Percentiles rank a stretch among this genome's conserved stretches.
Evolutionary conservation across 2,888 invertebrate genomes (phyloP).

Genomic region (Pardosa pseudoannulata): DNA sequence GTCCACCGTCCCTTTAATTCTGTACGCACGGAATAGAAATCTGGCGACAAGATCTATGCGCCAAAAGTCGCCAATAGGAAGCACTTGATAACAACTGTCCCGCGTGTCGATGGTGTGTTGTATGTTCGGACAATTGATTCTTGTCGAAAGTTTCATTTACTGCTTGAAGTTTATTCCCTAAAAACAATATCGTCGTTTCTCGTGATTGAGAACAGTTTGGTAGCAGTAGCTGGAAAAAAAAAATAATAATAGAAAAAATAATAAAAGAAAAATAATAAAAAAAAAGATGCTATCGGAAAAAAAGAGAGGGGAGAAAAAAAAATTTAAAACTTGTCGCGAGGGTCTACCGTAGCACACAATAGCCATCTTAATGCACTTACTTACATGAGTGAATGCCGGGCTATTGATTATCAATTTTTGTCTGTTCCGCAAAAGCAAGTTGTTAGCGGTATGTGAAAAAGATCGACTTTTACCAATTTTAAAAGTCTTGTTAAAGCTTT

Average conservation of each 20-base stretch:
- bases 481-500: constrained; percentile 51
- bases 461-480: constrained; percentile 57
- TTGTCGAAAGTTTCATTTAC: constrained; percentile 53
- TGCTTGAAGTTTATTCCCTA: constrained; percentile 42
- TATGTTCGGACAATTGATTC: constrained; percentile 47
- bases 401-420: constrained; percentile 69
- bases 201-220: constrained; percentile 28
- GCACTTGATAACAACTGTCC: constrained; percentile 52
- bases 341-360: constrained; percentile 43
- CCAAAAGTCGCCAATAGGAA: constrained; percentile 21
- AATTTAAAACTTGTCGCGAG: constrained; percentile 36
- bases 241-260: constrained; percentile 9
- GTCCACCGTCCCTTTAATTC: too few species aligned
- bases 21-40: background rate
- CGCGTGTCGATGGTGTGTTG: constrained; percentile 10
- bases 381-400: constrained; percentile 50
- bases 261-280: too few species aligned
- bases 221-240: constrained; percentile 13
- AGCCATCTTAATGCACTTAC: constrained; percentile 65
- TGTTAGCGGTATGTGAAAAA: constrained; percentile 60
- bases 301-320: constrained; percentile 12
- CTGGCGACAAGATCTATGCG: constrained; percentile 9
- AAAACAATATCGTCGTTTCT: constrained; percentile 41
- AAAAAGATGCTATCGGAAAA: background rate
- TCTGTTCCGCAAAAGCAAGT: constrained; percentile 38